Conservation (phyloP, 2,113 vertebrate species). For the Origma solitaria region DNA sequence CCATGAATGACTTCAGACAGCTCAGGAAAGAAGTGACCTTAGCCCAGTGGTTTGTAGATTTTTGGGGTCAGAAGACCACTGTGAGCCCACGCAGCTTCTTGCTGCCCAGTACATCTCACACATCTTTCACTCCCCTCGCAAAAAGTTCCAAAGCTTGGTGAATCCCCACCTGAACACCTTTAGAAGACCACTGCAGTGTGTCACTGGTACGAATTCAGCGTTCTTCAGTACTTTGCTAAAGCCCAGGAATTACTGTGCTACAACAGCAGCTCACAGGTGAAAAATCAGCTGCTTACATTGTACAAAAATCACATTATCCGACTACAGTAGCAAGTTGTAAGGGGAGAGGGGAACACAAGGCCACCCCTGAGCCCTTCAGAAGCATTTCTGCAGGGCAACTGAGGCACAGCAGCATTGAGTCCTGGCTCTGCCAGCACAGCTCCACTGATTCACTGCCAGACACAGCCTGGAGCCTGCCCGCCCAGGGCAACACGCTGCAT, state of each 20-base stretch:
- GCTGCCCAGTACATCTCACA: not conserved
- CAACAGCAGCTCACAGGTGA: not conserved
- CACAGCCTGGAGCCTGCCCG: not conserved
- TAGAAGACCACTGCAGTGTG: not conserved
- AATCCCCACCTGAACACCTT: not conserved
- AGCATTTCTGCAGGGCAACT: not conserved
- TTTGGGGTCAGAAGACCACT: not conserved
- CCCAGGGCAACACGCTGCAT: rapidly evolving
- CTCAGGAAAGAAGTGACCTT: not conserved
- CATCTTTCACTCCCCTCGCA: not conserved
- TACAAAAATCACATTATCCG: not conserved
- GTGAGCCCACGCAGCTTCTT: rapidly evolving
- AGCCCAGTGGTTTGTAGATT: not conserved
- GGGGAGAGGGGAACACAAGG: not conserved
- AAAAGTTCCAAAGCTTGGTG: not conserved
- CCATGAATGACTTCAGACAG: not conserved
- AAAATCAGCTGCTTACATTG: not conserved
- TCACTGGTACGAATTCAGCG: not conserved
- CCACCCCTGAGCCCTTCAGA: not conserved
- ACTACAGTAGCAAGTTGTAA: not conserved
- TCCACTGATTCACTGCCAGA: not conserved
- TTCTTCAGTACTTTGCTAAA: not conserved
- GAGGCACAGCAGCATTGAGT: not conserved
- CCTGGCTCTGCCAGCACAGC: not conserved
- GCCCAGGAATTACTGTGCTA: not conserved